A percentile compares a stretch with the other conserved stretches of the same genome.
phyloP scores from a whole-genome alignment of 2,797 vertebrate species.

The Microhierax caerulescens region DNA sequence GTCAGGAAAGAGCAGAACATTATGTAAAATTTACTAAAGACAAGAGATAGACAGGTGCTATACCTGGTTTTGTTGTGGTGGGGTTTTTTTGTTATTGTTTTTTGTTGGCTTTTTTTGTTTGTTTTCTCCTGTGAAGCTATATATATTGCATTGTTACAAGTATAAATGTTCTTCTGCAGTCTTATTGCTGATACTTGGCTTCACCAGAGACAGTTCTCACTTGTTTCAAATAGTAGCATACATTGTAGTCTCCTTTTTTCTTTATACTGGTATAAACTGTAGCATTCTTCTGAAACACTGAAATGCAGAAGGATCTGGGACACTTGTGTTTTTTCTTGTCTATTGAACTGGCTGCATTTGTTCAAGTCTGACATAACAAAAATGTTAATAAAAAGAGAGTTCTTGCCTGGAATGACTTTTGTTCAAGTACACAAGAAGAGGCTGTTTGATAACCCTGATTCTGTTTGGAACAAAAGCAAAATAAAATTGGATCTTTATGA shows the following conservation, averaged over 20 bases:
- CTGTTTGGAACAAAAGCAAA: not conserved
- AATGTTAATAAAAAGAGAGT: not conserved
- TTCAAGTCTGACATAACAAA: conserved; percentile 10
- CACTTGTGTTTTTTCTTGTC: not conserved
- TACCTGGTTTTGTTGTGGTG: not conserved
- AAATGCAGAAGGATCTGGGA: not conserved
- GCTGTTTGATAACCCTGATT: not conserved
- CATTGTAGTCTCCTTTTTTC: not conserved
- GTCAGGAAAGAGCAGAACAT: not conserved
- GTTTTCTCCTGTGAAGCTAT: not conserved
- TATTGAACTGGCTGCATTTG: not conserved
- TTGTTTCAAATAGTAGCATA: not conserved
- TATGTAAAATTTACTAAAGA: not conserved
- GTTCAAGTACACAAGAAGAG: not conserved
- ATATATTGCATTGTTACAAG: not conserved
- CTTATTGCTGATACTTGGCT: not conserved
- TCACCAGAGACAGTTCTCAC: not conserved
- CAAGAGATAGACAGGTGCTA: not conserved
- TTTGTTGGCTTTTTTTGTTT: fast-evolving
- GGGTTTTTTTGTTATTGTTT: no score
- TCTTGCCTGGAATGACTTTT: not conserved
- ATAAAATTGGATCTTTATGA: not conserved
- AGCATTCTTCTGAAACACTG: not conserved
- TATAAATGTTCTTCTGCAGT: not conserved
- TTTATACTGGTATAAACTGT: not conserved